Conservation (phyloP, 2,888 invertebrate species). For the Phania funesta region DNA sequence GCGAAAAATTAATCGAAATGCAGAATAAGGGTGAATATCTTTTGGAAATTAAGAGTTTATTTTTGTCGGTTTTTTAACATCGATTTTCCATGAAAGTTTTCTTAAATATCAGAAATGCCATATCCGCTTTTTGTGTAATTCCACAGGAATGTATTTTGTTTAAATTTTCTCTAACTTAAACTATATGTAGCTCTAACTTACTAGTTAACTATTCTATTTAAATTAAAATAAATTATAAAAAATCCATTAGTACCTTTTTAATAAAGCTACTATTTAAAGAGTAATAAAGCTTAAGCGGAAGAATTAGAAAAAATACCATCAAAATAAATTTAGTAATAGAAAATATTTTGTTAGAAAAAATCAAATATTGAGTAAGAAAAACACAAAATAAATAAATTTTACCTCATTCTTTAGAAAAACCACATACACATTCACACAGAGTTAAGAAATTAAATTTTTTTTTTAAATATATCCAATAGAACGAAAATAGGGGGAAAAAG, state of each 20-base stretch:
- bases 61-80: no score
- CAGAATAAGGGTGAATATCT: no score
- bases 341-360: slow-evolving; percentile 8
- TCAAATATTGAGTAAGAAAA: background rate
- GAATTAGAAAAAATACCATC: slow-evolving; percentile 21
- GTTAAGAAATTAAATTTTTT: slow-evolving; percentile 40
- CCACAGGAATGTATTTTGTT: no score
- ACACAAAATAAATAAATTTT: slow-evolving; percentile 51
- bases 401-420: slow-evolving; percentile 67
- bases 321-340: slow-evolving; percentile 20
- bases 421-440: slow-evolving; percentile 41
- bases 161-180: no score
- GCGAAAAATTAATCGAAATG: no score
- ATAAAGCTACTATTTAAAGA: slow-evolving; percentile 41
- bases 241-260: slow-evolving; percentile 41
- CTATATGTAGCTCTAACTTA: background rate
- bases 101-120: no score
- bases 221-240: background rate
- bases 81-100: no score
- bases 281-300: slow-evolving; percentile 56
- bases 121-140: no score
- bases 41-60: no score
- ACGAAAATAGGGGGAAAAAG: slow-evolving; percentile 45
- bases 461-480: slow-evolving; percentile 49
- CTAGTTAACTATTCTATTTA: background rate